Base-by-base conservation (phyloP, 2,113 vertebrate genomes). In the Neodontobutis hainanensis region DNA sequence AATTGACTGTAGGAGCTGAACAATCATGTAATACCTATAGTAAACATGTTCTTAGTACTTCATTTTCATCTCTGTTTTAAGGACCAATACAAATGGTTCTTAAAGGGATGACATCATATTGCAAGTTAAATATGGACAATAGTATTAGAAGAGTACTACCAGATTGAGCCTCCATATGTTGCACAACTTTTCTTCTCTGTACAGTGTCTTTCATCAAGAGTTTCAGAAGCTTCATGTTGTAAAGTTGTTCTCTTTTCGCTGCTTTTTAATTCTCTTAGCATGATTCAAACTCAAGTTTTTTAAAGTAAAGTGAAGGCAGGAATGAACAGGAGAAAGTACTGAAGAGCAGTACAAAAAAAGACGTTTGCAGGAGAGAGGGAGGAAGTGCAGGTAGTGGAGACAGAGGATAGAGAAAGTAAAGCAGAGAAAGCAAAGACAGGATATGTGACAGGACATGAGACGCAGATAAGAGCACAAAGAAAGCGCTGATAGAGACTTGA, bases 271-370 rank as follows among this genome's bases (percentile, higher is more conserved):
- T 7, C 65, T 52, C 60, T 74, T 61, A n/a, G 9, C 44, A 50
- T 67, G 73, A 40, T 85, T 77, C 61, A 63, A 73, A 75, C 70
- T 58, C 74, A 68, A n/a, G 76, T 64, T 77, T 82, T 85, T 77
- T 81, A 79, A 78, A 71, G 14, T 38, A 55, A 78, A 81, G 73
- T 61, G 48, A 63, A 70, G 69, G 47, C 11, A 75, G 53, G 58
- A 75, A 56, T 48, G 11, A 35, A 36, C 36, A 14, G 32, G 15
- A 50, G 27, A 16, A 15, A 61, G 50, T 69, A 45, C 59, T 72
- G 47, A 51, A 19, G 75, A 58, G 34, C 40, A 53, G 27, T 46
- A 55, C 46, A 55, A 49, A 61, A 36, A 61, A 34, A 73, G 45
- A 5, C 58, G 68, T 56, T 46, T 40, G 61, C n/a, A 48, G 61